Percentiles rank a stretch among this genome's conserved stretches.
These are phyloP conservation scores for Arenaria interpres DNA, from an alignment of 2,113 vertebrate genomes.

Conservation along the genomic window DNA sequence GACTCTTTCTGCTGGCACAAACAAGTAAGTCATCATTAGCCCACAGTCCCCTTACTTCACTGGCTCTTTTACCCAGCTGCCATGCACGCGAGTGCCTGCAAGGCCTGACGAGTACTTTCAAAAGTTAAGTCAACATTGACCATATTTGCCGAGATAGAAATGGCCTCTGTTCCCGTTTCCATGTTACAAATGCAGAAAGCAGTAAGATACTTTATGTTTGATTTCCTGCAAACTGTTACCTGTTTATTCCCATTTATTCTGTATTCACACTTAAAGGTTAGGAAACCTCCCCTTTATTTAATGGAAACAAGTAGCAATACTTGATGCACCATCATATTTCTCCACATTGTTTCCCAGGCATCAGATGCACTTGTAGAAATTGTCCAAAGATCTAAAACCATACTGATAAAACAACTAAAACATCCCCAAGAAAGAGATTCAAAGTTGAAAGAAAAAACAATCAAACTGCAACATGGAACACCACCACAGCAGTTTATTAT, in stretches of 20 bases:
- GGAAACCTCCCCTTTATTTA: not conserved
- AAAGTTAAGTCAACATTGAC: not conserved
- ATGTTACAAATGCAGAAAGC: not conserved
- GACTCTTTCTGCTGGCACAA: not conserved
- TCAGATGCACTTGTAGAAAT: not conserved
- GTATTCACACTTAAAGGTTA: not conserved
- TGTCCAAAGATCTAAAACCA: not conserved
- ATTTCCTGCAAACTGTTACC: not conserved
- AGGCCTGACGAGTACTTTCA: not conserved
- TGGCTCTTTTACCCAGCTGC: not conserved
- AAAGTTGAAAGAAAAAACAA: not conserved
- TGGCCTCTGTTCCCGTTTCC: not conserved
- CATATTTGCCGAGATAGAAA: not conserved
- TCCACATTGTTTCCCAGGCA: not conserved
- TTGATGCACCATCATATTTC: not conserved
- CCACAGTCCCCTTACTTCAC: not conserved
- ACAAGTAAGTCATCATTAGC: not conserved
- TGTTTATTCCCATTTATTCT: not conserved
- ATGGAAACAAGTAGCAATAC: not conserved
- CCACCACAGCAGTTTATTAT: not conserved
- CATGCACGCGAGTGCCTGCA: accelerated
- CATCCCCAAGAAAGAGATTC: not conserved
- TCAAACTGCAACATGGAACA: not conserved
- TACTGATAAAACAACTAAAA: not conserved
- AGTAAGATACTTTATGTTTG: not conserved